Evolutionary conservation across 2,797 vertebrate genomes (phyloP).

Genomic region (Lepilemur ruficaudatus): DNA sequence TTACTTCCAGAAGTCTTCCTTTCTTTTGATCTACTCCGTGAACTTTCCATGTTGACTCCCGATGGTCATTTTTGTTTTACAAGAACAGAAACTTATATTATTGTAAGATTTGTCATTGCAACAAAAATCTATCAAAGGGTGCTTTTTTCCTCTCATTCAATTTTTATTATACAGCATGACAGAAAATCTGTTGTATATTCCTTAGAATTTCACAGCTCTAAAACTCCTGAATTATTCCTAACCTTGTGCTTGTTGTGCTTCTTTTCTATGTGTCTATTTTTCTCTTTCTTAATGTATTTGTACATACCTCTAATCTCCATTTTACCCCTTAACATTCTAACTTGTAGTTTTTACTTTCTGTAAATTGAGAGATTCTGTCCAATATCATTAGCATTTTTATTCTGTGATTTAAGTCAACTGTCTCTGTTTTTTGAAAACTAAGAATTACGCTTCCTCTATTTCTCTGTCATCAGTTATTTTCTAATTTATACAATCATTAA

Average conservation of each 20-base stretch:
- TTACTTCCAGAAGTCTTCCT: constrained; percentile 52
- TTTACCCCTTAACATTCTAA: background rate
- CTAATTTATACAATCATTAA: background rate
- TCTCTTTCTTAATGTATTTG: background rate
- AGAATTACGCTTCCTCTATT: background rate
- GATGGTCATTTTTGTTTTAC: background rate
- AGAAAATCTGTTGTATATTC: background rate
- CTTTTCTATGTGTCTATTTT: background rate
- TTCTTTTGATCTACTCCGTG: constrained; percentile 40
- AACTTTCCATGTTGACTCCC: constrained; percentile 30
- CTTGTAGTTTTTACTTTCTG: background rate
- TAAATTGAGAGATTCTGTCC: background rate
- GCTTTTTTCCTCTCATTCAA: background rate
- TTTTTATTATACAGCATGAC: background rate
- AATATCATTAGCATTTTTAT: background rate
- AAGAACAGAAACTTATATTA: background rate
- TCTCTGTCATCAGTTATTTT: background rate
- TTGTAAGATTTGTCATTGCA: constrained; percentile 5
- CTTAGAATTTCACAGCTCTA: background rate
- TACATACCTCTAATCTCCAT: background rate
- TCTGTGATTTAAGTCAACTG: background rate
- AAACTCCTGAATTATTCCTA: background rate
- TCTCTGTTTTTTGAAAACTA: background rate
- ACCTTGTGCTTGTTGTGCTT: background rate
- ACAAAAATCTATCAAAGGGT: background rate